Conservation (phyloP, 2,797 vertebrate species). For the Anguilla pacifica region DNA sequence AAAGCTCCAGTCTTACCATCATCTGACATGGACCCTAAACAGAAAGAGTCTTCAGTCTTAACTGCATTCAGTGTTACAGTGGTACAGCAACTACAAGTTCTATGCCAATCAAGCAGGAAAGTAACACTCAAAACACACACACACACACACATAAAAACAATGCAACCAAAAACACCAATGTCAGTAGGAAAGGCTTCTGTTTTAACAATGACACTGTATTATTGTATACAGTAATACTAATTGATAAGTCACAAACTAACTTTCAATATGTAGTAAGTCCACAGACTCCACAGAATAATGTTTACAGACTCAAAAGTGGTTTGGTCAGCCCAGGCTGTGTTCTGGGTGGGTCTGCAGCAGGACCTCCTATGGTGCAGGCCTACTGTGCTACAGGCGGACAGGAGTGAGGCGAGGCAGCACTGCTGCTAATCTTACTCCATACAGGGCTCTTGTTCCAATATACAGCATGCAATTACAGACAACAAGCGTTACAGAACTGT, state of each 20-base stretch:
- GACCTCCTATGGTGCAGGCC: not conserved
- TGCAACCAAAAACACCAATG: not conserved
- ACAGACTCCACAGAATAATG: not conserved
- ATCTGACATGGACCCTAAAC: constrained; percentile 77
- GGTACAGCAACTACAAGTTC: not conserved
- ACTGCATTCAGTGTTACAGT: not conserved
- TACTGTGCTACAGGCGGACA: not conserved
- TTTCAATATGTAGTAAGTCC: not conserved
- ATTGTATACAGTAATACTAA: not conserved
- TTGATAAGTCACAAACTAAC: constrained; percentile 1
- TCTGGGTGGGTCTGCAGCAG: not conserved
- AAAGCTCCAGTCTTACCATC: constrained; percentile 73
- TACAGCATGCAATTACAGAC: constrained; percentile 17
- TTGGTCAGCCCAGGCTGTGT: not conserved
- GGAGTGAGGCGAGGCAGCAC: not conserved
- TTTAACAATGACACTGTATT: not conserved
- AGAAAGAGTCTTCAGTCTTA: constrained; percentile 58
- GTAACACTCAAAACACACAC: not conserved
- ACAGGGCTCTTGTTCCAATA: not conserved
- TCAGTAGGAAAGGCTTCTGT: not conserved
- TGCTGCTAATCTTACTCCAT: not conserved
- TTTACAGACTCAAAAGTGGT: not conserved
- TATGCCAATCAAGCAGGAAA: not conserved
- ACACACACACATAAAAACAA: not conserved
- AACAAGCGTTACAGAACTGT: not conserved